These are phyloP conservation scores for Bombus waltoni DNA, from an alignment of 1,140 invertebrate genomes.

Conservation along the genomic window DNA sequence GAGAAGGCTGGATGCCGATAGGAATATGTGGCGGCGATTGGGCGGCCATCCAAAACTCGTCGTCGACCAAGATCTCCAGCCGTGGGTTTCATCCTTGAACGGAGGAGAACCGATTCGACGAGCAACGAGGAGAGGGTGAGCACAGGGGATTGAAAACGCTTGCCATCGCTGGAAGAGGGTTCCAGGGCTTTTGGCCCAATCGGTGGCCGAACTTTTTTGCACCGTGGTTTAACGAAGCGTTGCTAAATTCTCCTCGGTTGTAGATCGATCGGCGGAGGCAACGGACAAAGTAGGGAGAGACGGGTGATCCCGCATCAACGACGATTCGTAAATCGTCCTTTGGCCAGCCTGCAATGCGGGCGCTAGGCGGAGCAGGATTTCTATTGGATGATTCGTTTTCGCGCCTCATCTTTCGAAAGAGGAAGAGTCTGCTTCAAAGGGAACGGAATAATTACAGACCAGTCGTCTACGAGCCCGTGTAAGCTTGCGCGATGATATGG, in stretches of 20 bases:
- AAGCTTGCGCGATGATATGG: not conserved
- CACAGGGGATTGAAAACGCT: not conserved
- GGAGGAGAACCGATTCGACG: slow-evolving; percentile 19
- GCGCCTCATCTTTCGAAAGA: slow-evolving; percentile 31
- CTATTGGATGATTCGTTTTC: slow-evolving; percentile 53
- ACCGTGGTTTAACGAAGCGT: slow-evolving; percentile 73
- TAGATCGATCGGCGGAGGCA: slow-evolving; percentile 62
- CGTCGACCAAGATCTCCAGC: slow-evolving; percentile 52
- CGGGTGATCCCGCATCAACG: slow-evolving; percentile 59
- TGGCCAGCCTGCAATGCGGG: slow-evolving; percentile 69
- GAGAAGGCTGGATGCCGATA: slow-evolving; percentile 57
- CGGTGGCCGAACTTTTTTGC: slow-evolving; percentile 63
- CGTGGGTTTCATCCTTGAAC: slow-evolving; percentile 52
- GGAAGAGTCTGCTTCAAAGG: not conserved
- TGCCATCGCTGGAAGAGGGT: slow-evolving; percentile 17
- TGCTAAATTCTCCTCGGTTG: slow-evolving; percentile 68
- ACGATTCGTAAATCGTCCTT: slow-evolving; percentile 73
- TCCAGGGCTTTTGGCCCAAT: slow-evolving; percentile 54
- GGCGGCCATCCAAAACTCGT: slow-evolving; percentile 80
- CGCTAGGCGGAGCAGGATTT: slow-evolving; percentile 46
- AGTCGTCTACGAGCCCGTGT: not conserved
- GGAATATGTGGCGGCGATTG: slow-evolving; percentile 81
- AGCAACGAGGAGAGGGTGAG: not conserved
- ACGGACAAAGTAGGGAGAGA: slow-evolving; percentile 12
- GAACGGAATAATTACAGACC: not conserved